These are phyloP conservation scores for Vicugna pacos DNA, from an alignment of 2,113 vertebrate genomes.

Conservation along the genomic window DNA sequence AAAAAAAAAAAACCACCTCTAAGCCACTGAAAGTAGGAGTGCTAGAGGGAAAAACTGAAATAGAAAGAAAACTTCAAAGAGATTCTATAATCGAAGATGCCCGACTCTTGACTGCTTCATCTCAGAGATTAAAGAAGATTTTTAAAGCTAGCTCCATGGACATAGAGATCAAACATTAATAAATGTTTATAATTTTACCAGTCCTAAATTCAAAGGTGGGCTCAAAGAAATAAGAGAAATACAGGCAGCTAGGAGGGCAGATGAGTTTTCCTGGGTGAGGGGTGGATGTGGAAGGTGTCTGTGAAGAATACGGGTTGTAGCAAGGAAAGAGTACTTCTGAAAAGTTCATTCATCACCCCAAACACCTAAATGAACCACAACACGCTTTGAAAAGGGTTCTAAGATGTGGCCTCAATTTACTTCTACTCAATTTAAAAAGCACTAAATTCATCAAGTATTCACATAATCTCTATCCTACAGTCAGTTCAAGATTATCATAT, in stretches of 20 bases:
- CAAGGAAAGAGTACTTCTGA: not conserved
- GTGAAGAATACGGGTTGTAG: conserved; percentile 38
- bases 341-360: not conserved
- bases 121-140: conserved; percentile 80
- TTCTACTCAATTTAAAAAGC: not conserved
- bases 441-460: not conserved
- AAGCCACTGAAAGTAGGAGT: conserved; percentile 20
- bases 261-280: not conserved
- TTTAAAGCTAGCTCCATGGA: conserved; percentile 73
- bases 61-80: conserved; percentile 77
- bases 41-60: conserved; percentile 67
- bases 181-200: conserved; percentile 80
- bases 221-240: conserved; percentile 54
- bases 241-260: not conserved
- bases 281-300: not conserved
- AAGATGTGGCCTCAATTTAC: not conserved
- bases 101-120: conserved; percentile 70
- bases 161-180: conserved; percentile 76
- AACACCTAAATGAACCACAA: conserved; percentile 14
- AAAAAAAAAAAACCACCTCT: conserved; percentile 48
- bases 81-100: conserved; percentile 74
- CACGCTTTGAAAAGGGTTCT: not conserved
- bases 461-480: not conserved
- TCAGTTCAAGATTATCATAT: not conserved
- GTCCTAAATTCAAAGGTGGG: conserved; percentile 75